A percentile compares a stretch with the other conserved stretches of the same genome.
These are phyloP conservation scores for Sthenelais limicola DNA, from an alignment of 2,888 invertebrate species.

Conservation along the genomic window DNA sequence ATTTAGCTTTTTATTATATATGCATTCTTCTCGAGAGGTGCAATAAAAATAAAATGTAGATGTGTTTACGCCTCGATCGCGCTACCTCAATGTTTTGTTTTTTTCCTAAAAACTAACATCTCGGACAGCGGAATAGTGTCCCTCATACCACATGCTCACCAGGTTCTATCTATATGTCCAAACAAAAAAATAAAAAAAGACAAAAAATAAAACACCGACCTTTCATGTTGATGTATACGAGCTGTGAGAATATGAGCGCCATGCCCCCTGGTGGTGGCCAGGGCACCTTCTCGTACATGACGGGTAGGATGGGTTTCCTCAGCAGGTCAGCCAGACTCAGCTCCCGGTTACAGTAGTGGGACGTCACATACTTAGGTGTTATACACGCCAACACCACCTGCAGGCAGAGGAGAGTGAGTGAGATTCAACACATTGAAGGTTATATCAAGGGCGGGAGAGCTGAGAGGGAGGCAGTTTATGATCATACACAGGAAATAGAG, in stretches of 20 bases:
- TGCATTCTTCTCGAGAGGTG: too few species aligned
- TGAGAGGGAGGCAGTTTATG: too few species aligned
- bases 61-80: background rate
- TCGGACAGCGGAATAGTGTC: background rate
- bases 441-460: too few species aligned
- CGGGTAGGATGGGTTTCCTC: conserved; percentile 73
- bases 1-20: too few species aligned
- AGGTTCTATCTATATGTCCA: too few species aligned
- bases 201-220: conserved; percentile 58
- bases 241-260: conserved; percentile 72
- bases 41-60: too few species aligned
- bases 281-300: conserved; percentile 70
- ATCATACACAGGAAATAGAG: too few species aligned
- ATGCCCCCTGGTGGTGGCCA: conserved; percentile 74
- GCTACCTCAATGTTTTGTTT: background rate
- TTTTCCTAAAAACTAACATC: background rate
- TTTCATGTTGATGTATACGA: conserved; percentile 73
- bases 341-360: conserved; percentile 72
- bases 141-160: too few species aligned
- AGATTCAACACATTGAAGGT: too few species aligned
- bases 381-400: conserved; percentile 71
- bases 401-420: too few species aligned
- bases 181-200: background rate
- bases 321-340: conserved; percentile 72
- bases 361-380: conserved; percentile 72